Evolutionary conservation across 2,888 invertebrate species (phyloP).

Genomic region (Melipona beecheii): DNA sequence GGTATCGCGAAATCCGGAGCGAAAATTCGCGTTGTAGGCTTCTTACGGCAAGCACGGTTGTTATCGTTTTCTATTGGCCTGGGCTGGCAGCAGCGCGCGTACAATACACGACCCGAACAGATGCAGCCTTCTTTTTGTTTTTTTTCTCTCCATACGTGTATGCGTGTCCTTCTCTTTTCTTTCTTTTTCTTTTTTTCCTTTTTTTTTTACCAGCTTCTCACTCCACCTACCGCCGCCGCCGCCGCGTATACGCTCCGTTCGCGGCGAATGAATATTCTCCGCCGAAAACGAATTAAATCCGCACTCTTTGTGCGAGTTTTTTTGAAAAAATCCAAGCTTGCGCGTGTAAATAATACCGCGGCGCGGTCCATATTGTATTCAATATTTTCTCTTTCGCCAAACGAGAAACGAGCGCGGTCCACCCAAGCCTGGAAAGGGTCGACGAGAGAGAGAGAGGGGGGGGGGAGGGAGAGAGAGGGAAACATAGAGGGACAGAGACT

Average conservation of each 20-base stretch:
- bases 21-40: conserved; percentile 46
- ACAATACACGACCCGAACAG: conserved; percentile 56
- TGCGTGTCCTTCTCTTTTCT: background rate
- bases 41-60: conserved; percentile 49
- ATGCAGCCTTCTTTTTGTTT: conserved; percentile 37
- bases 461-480: background rate
- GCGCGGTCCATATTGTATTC: conserved; percentile 68
- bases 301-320: conserved; percentile 66
- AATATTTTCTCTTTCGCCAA: conserved; percentile 63
- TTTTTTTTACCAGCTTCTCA: background rate
- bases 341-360: conserved; percentile 69
- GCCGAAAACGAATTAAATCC: conserved; percentile 71
- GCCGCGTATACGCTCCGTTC: conserved; percentile 15
- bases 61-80: conserved; percentile 56
- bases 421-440: conserved; percentile 4
- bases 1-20: conserved; percentile 46
- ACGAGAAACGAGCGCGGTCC: conserved; percentile 39
- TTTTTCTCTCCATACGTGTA: conserved; percentile 4
- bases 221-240: background rate
- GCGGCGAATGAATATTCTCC: conserved; percentile 63
- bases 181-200: background rate
- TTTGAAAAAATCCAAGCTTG: conserved; percentile 59
- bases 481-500: background rate
- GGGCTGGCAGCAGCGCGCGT: background rate
- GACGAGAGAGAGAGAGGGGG: background rate